phyloP scores from a whole-genome alignment of 2,888 invertebrate genomes.

The Melieria picta region DNA sequence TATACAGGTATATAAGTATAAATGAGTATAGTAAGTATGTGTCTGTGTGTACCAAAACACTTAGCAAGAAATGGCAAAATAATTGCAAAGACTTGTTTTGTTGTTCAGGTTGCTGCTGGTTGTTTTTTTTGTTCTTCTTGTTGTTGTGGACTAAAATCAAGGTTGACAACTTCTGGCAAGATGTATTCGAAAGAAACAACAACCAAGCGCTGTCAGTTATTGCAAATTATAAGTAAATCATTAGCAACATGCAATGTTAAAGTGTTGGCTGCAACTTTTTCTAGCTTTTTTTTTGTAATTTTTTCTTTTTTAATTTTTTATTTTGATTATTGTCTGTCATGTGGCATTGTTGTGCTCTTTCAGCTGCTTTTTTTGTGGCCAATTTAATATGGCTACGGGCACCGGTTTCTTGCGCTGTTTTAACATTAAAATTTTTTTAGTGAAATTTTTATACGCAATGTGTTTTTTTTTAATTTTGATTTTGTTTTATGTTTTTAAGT shows the following conservation, averaged over 20 bases:
- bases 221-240: conserved; percentile 23
- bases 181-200: conserved; percentile 8
- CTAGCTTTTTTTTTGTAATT: not conserved
- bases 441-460: not conserved
- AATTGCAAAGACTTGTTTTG: not conserved
- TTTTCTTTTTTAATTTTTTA: not conserved
- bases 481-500: not conserved
- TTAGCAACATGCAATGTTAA: conserved; percentile 22
- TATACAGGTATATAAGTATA: too few species aligned
- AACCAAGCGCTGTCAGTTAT: not conserved
- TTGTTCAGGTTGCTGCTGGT: too few species aligned
- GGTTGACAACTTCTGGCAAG: conserved; percentile 40
- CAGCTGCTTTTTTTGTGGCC: not conserved
- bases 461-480: not conserved
- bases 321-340: not conserved
- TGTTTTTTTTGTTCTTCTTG: too few species aligned
- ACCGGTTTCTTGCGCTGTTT: conserved; percentile 5
- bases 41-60: too few species aligned
- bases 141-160: conserved; percentile 26
- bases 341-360: not conserved
- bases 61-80: too few species aligned
- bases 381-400: not conserved
- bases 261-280: conserved; percentile 10
- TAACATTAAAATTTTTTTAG: not conserved
- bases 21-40: too few species aligned